Percentiles rank a stretch among this genome's conserved stretches.
Evolutionary conservation across 1,140 invertebrate genomes (phyloP).

Genomic region (Trachymyrmex cornetzi): DNA sequence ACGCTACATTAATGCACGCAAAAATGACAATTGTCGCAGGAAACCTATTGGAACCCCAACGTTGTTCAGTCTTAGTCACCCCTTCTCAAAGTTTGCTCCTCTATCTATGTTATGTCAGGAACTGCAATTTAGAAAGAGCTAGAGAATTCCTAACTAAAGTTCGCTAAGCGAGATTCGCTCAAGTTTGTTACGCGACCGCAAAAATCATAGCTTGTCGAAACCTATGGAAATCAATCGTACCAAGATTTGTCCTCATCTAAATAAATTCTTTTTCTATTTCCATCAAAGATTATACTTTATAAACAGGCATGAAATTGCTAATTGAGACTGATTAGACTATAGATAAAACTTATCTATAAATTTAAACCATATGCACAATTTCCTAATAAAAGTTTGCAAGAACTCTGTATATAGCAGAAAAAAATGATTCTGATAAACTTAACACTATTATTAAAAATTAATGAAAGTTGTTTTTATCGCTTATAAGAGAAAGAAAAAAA

Average conservation of each 20-base stretch:
- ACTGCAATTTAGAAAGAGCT: constrained; percentile 39
- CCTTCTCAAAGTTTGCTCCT: constrained; percentile 7
- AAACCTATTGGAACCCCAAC: neutral
- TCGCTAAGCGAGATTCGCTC: neutral
- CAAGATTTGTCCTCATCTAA: neutral
- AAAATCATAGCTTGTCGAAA: constrained; percentile 33
- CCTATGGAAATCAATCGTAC: neutral
- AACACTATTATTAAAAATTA: neutral
- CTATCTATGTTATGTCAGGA: constrained; percentile 47
- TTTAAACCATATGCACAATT: neutral
- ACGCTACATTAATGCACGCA: neutral
- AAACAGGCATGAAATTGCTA: neutral
- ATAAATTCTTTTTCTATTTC: constrained; percentile 1
- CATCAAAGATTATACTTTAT: neutral
- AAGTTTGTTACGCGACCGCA: constrained; percentile 27
- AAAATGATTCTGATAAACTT: neutral
- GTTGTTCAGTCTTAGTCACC: neutral
- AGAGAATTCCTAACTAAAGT: neutral
- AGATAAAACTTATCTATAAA: neutral
- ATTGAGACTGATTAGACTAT: neutral
- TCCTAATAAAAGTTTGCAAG: neutral
- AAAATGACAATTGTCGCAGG: constrained; percentile 9
- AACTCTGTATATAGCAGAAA: neutral
- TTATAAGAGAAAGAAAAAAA: neutral
- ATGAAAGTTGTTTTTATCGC: neutral